Base-by-base conservation (phyloP, 2,888 invertebrate species). In the Ferdinandea cuprea region DNA sequence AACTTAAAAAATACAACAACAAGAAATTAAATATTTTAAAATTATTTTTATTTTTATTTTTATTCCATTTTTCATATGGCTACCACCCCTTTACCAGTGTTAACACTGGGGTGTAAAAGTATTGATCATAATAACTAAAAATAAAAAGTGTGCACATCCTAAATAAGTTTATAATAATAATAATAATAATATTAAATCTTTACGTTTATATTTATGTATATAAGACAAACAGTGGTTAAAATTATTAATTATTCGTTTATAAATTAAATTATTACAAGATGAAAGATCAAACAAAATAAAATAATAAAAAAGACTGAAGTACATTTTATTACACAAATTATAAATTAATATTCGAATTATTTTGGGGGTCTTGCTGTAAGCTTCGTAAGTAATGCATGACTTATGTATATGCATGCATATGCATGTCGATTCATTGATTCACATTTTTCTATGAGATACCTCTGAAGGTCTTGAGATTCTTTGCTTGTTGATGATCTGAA, bases 261-360 rank as follows among this genome's bases (percentile, higher is more conserved):
- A 81, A 81, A 81, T 81, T 66, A 15, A 71, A 73, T 81, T 69
- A 81, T 71, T 81, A 83, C 58, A 81, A 59, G 50, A 50, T 48
- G 48, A 50, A 79, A 42, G 54, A 48, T 71, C 54, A 77, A 71
- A 65, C 50, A 63, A 35, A 65, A 58, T 25, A 65, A 37, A 21
- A 48, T 37, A 79, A 61, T 37, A 66, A 21, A 37, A 46, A 54
- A 37, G 61, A 42, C 46, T 58, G 19, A 66, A 76, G 40, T 61
- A 80, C 71, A 72, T n/a, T n/a, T n/a, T 77, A 65, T 54, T 77
- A 81, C 71, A 77, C 78, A 72, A 66, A 77, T 66, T 68, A 77
- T 71, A 80, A 80, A 76, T 74, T 54, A 80, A 81, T 80, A 81
- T 81, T 81, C 80, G 80, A 80, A 37, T 69, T 80, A 21, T 56